Conservation (phyloP, 2,113 vertebrate genomes). For the Plecotus auritus region DNA sequence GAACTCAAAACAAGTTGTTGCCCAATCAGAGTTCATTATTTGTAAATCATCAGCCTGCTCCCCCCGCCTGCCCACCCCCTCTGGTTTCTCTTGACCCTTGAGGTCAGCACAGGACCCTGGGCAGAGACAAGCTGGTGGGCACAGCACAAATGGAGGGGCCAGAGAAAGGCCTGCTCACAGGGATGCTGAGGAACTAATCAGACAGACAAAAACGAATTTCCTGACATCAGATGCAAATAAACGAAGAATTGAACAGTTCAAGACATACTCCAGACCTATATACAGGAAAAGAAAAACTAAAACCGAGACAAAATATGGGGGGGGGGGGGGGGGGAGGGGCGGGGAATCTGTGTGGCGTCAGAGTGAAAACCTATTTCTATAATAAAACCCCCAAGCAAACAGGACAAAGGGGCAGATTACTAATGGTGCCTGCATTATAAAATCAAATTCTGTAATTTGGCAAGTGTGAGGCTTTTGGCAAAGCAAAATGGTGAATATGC, state of each 20-base stretch:
- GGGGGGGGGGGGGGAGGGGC: too few species aligned
- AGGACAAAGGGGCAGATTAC: background rate
- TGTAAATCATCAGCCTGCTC: too few species aligned
- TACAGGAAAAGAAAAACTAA: background rate
- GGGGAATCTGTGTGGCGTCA: accelerated
- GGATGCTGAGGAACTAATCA: background rate
- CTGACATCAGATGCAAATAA: background rate
- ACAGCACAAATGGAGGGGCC: background rate
- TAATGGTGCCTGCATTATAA: background rate
- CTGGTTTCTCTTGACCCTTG: background rate
- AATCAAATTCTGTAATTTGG: background rate
- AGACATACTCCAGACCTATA: accelerated
- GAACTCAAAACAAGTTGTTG: too few species aligned
- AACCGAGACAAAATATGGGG: background rate
- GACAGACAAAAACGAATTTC: background rate
- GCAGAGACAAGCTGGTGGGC: background rate
- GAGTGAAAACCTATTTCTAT: background rate
- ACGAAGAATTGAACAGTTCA: too few species aligned
- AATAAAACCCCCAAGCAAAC: background rate
- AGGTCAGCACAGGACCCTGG: background rate
- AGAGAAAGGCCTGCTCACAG: background rate
- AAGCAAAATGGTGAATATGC: background rate
- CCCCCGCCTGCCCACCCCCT: background rate
- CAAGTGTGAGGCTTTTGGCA: background rate
- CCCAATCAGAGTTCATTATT: too few species aligned